Percentiles rank a stretch among this genome's conserved stretches.
Evolutionary conservation across 2,888 invertebrate species (phyloP).

Genomic region (Aphrophora alni): DNA sequence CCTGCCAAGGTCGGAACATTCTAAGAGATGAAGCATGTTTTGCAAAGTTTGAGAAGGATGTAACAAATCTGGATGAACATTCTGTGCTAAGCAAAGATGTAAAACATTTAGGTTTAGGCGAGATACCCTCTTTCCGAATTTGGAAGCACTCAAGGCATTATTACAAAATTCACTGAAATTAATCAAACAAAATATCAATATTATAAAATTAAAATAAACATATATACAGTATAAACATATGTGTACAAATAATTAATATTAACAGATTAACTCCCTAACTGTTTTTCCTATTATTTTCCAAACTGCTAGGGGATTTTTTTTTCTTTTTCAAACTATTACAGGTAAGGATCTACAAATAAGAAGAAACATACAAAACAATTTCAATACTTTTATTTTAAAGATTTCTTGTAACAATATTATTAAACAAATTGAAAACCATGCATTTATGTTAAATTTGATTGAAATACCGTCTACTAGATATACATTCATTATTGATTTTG

Average conservation of each 20-base stretch:
- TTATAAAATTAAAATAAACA: background rate
- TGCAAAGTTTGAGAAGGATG: slow-evolving; percentile 74
- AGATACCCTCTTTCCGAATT: slow-evolving; percentile 76
- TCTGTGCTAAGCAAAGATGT: slow-evolving; percentile 79
- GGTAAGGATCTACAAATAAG: no score
- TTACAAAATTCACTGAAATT: slow-evolving; percentile 77
- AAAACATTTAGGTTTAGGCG: slow-evolving; percentile 81
- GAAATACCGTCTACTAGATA: no score
- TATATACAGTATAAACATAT: background rate
- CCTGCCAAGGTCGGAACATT: slow-evolving; percentile 77
- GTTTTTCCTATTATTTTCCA: background rate
- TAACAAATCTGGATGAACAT: slow-evolving; percentile 68
- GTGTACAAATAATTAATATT: background rate
- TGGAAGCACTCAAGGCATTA: slow-evolving; percentile 71
- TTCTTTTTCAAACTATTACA: no score
- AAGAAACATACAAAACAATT: no score
- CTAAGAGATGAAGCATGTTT: slow-evolving; percentile 73
- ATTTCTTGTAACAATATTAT: no score
- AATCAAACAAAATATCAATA: background rate
- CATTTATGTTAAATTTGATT: no score
- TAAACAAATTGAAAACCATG: no score
- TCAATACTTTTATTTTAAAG: no score
- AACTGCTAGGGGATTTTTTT: no score
- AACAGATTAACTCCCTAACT: background rate
- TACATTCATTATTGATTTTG: no score